Evolutionary conservation across 92 coral and sea anemone species (phyloP).

Genomic region (Parazoanthus swiftii): DNA sequence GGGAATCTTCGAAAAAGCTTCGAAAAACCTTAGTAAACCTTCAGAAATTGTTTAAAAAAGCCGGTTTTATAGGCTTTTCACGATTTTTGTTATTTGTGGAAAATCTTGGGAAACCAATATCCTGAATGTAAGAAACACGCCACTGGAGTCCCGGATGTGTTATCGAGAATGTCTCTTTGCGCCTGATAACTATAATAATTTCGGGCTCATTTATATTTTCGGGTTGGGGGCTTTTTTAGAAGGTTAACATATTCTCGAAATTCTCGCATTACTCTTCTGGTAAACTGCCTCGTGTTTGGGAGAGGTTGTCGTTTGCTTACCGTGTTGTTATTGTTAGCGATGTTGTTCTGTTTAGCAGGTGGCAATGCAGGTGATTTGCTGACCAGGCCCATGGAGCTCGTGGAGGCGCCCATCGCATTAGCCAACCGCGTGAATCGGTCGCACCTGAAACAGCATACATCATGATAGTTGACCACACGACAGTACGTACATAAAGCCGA

Average conservation of each 20-base stretch:
- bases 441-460: background rate
- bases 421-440: background rate
- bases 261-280: background rate
- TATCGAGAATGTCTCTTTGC: no score
- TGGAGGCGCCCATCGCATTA: slow-evolving; percentile 75
- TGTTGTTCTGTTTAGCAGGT: slow-evolving; percentile 74
- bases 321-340: slow-evolving; percentile 53
- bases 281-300: background rate
- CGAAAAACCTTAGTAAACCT: no score
- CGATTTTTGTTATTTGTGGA: no score
- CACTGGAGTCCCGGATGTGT: no score
- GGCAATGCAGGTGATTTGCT: slow-evolving; percentile 91
- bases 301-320: slow-evolving; percentile 40
- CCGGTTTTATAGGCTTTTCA: no score
- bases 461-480: background rate
- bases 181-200: no score
- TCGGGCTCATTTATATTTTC: background rate
- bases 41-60: no score
- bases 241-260: background rate
- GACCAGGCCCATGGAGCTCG: slow-evolving; percentile 82
- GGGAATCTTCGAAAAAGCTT: no score
- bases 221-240: background rate
- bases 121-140: no score
- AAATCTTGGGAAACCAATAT: no score
- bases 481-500: background rate